phyloP scores from a whole-genome alignment of 1,140 invertebrate species.

The Drosophila biarmipes region DNA sequence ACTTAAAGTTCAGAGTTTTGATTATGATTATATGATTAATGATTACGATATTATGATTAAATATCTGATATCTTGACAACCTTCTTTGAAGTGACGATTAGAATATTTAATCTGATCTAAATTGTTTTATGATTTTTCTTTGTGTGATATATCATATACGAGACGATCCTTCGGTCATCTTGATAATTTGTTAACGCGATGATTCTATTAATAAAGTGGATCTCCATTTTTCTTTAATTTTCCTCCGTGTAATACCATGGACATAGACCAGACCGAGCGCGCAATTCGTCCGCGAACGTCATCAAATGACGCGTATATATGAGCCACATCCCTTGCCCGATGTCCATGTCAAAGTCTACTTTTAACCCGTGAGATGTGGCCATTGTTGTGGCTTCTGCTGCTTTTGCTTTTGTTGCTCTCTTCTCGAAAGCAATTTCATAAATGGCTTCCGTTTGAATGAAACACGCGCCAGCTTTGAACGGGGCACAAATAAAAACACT shows the following conservation, averaged over 20 bases:
- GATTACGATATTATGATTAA: too few species aligned
- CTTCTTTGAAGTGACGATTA: too few species aligned
- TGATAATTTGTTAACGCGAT: too few species aligned
- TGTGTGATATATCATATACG: too few species aligned
- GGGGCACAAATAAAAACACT: not conserved
- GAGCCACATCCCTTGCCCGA: constrained; percentile 1
- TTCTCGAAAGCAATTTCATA: constrained; percentile 77
- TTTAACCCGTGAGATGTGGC: constrained; percentile 41
- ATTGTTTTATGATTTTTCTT: too few species aligned
- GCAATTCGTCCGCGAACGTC: constrained; percentile 53
- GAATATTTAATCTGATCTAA: too few species aligned
- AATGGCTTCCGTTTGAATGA: constrained; percentile 74
- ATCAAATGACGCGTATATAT: constrained; percentile 59
- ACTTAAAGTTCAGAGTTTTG: too few species aligned
- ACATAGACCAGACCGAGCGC: constrained; percentile 7
- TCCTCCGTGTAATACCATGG: constrained; percentile 18
- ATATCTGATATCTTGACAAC: too few species aligned
- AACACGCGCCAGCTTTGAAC: constrained; percentile 55
- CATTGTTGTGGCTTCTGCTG: constrained; percentile 24
- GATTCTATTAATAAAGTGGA: too few species aligned
- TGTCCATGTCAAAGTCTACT: constrained; percentile 59
- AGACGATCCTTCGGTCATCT: too few species aligned
- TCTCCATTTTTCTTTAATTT: not conserved
- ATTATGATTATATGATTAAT: too few species aligned
- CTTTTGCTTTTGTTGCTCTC: constrained; percentile 33